Base-by-base conservation (phyloP, 2,888 invertebrate species). In the Sesia bembeciformis region DNA sequence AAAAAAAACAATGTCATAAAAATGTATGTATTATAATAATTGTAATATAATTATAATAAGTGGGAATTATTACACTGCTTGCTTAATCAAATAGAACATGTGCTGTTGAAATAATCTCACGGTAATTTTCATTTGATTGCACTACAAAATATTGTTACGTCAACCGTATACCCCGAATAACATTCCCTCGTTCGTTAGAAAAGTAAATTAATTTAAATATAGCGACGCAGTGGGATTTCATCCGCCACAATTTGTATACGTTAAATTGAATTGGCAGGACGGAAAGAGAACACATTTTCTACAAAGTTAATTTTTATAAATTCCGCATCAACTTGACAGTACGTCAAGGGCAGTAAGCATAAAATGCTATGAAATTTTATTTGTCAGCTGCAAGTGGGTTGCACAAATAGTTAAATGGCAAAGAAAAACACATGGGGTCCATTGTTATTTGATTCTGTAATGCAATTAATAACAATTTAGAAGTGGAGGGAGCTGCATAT, bases 381-480 rank as follows among this genome's bases (percentile, higher is more conserved):
- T 63, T 59, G 62, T 58, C 56, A 54, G 40, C 52, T 58, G 54
- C 51, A 57, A 67, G 70, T 71, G 70, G 68, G 67, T 76, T 73
- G 67, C 62, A 62, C 65, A 72, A 80, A 72, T 67, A 68, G 69
- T 75, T 86, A 77, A 8, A 84, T 84, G 85, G 83, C 76, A 72
- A 82, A 86, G 84, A 86, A 86, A 84, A 87, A 87, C 84, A 86
- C 83, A 86, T 84, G 83, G 87, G 86, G 83, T 73, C 67, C 70
- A 68, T 63, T 61, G 59, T 65, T 66, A 72, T 74, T 70, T 72
- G 76, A 77, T 80, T 74, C 76, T 72, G 77, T 86, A 84, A 87
- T 71, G 76, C 78, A 86, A 86, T 88, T 86, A 86, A 87, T 87
- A 86, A 84, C 84, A 87, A 87, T 88, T 86, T 84, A 77, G 68